Conservation (phyloP, 2,113 vertebrate genomes). For the Mesoclemmys tuberculata region DNA sequence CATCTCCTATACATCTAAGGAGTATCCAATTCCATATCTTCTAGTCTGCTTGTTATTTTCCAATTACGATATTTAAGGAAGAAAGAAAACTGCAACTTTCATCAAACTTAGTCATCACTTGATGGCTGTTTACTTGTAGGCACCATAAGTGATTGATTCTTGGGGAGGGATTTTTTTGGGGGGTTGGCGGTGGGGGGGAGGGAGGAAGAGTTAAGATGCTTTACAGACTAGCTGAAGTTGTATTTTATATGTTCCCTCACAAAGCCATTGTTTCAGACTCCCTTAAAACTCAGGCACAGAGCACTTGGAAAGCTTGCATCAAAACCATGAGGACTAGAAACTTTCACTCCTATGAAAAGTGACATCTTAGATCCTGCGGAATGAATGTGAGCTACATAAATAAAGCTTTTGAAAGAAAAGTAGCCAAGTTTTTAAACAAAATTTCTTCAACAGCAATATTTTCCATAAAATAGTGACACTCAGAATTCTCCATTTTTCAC, state of each 20-base stretch:
- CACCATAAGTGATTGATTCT: not conserved
- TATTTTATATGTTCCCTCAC: not conserved
- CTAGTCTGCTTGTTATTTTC: not conserved
- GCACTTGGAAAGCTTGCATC: no score
- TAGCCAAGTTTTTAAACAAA: no score
- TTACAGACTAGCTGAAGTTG: not conserved
- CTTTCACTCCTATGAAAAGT: not conserved
- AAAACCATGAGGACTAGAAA: not conserved
- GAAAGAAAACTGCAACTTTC: fast-evolving
- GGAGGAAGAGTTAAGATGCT: no score
- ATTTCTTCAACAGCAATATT: not conserved
- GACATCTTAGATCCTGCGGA: not conserved
- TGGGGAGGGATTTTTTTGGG: not conserved
- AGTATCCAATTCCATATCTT: not conserved
- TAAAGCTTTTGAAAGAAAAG: not conserved
- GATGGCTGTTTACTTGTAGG: not conserved
- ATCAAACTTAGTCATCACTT: not conserved
- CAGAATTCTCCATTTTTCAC: not conserved
- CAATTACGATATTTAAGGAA: not conserved
- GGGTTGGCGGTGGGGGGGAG: no score
- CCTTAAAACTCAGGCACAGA: no score
- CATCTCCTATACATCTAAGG: not conserved
- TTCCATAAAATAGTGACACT: not conserved
- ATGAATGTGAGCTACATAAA: not conserved
- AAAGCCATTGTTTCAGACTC: not conserved